Percentiles rank a stretch among this genome's conserved stretches.
These are phyloP conservation scores for Thereva unica DNA, from an alignment of 2,888 invertebrate species.

Conservation along the genomic window DNA sequence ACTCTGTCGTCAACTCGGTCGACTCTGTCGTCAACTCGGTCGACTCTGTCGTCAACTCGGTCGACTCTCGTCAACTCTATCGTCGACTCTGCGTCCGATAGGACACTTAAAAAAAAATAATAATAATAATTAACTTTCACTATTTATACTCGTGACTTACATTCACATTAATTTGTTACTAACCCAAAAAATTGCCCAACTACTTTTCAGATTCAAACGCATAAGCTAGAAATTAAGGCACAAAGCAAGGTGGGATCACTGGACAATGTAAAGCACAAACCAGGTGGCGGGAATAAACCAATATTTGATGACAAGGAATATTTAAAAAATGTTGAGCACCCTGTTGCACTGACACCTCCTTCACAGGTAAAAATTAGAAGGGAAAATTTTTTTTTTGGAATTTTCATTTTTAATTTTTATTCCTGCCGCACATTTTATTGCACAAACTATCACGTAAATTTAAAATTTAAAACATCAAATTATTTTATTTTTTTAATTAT, in stretches of 20 bases:
- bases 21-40: too few species aligned
- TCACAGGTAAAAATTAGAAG: slow-evolving; percentile 60
- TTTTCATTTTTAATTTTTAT: slow-evolving; percentile 15
- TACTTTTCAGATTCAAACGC: slow-evolving; percentile 76
- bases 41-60: too few species aligned
- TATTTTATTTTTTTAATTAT: background rate
- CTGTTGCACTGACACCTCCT: slow-evolving; percentile 61
- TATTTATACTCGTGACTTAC: background rate
- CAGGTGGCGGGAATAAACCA: slow-evolving; percentile 92
- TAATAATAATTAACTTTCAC: too few species aligned
- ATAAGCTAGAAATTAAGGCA: slow-evolving; percentile 90
- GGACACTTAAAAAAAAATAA: too few species aligned
- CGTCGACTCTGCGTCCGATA: too few species aligned
- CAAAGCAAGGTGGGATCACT: slow-evolving; percentile 90
- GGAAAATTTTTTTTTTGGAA: slow-evolving; percentile 20
- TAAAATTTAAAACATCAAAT: background rate
- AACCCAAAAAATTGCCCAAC: slow-evolving; percentile 23
- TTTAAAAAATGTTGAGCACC: slow-evolving; percentile 74
- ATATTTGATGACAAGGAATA: slow-evolving; percentile 92
- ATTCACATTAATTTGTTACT: background rate
- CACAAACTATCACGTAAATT: slow-evolving; percentile 4
- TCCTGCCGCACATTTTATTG: slow-evolving; percentile 27
- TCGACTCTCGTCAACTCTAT: too few species aligned
- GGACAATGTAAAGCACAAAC: slow-evolving; percentile 85
- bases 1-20: too few species aligned